Conservation (phyloP, 1,140 invertebrate genomes). For the Choristoneura fumiferana region DNA sequence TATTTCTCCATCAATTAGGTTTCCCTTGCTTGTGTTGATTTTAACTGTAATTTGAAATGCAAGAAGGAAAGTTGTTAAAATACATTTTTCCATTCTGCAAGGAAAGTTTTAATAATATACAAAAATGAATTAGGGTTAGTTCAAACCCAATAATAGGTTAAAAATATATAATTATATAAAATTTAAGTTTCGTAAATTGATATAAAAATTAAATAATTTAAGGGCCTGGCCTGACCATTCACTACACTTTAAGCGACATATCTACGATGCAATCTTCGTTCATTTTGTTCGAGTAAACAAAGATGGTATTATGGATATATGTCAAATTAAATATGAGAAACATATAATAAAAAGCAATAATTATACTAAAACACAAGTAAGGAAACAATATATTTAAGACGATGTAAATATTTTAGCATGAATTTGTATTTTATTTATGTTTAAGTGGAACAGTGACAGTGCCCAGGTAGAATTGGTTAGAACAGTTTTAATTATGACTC, state of each 20-base stretch:
- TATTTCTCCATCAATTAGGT: background rate
- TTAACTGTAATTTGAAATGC: background rate
- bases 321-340: background rate
- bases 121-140: too few relatives aligned
- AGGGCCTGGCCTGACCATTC: too few relatives aligned
- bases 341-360: conserved; percentile 29
- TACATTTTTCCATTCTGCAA: background rate
- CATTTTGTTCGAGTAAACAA: too few relatives aligned
- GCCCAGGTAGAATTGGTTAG: conserved; percentile 55
- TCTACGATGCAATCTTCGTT: too few relatives aligned
- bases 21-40: conserved; percentile 7
- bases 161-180: conserved; percentile 21
- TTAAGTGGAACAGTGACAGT: conserved; percentile 44
- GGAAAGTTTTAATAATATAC: too few relatives aligned
- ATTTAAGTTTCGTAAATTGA: background rate
- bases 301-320: background rate
- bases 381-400: conserved; percentile 35
- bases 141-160: conserved; percentile 1
- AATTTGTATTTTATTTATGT: conserved; percentile 57
- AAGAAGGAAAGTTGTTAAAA: background rate
- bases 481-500: conserved; percentile 40
- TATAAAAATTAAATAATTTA: background rate
- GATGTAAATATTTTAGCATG: conserved; percentile 61
- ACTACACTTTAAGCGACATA: too few relatives aligned
- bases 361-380: conserved; percentile 33